Percentiles rank a stretch among this genome's conserved stretches.
phyloP scores from a whole-genome alignment of 2,113 vertebrate genomes.

The Antigone vipio region DNA sequence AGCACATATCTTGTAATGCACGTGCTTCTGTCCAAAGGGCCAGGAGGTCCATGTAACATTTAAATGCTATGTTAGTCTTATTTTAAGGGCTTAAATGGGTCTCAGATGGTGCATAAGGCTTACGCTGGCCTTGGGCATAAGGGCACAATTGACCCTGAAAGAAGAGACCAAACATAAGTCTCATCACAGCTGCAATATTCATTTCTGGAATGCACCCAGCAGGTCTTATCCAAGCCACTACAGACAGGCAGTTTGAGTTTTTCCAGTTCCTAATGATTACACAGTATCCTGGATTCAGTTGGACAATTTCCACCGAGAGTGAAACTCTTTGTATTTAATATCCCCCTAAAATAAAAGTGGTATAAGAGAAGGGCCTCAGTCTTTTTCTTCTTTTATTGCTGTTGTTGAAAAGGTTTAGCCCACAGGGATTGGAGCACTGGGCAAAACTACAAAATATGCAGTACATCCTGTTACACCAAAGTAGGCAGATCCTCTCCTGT shows the following conservation, averaged over 20 bases:
- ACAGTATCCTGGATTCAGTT: slow-evolving; percentile 62
- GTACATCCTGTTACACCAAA: slow-evolving; percentile 50
- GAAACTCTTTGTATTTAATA: slow-evolving; percentile 62
- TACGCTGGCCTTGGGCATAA: background rate
- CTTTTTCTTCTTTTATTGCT: slow-evolving; percentile 64
- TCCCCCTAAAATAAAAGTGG: slow-evolving; percentile 53
- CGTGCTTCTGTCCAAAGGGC: background rate
- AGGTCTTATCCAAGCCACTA: slow-evolving; percentile 62
- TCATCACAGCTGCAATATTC: slow-evolving; percentile 66
- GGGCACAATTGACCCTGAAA: background rate
- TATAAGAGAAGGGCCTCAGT: slow-evolving; percentile 51
- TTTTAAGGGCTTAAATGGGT: background rate
- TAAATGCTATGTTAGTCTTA: background rate
- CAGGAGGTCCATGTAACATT: background rate
- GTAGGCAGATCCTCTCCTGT: slow-evolving; percentile 31
- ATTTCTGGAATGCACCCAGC: slow-evolving; percentile 59
- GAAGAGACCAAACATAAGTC: slow-evolving; percentile 4
- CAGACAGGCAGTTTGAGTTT: slow-evolving; percentile 64
- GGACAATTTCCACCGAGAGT: slow-evolving; percentile 35
- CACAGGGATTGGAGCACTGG: slow-evolving; percentile 31
- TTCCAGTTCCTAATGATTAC: slow-evolving; percentile 71
- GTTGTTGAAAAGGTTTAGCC: slow-evolving; percentile 55
- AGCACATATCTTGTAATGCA: background rate
- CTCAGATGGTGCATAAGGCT: slow-evolving; percentile 4
- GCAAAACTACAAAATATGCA: slow-evolving; percentile 57